Evolutionary conservation across 2,888 invertebrate genomes (phyloP).

Genomic region (Eupithecia centaureata): DNA sequence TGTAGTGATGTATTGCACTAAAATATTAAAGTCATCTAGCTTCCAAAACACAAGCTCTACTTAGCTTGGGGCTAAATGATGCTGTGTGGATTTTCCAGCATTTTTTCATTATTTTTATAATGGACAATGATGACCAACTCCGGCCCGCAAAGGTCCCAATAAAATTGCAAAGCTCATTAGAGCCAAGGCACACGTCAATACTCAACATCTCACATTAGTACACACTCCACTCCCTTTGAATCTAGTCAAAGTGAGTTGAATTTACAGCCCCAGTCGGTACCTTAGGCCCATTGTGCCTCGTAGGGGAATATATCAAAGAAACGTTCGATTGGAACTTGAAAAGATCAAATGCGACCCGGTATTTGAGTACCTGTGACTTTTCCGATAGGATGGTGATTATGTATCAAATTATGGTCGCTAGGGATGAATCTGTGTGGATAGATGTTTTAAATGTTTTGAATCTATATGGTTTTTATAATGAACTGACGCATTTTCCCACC

Average conservation of each 20-base stretch:
- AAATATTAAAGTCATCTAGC: no score
- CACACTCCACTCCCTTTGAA: constrained; percentile 52
- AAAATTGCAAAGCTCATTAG: constrained; percentile 34
- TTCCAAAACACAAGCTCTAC: no score
- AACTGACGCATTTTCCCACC: background rate
- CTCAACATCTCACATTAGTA: constrained; percentile 51
- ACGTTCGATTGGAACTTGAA: constrained; percentile 76
- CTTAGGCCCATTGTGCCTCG: constrained; percentile 63
- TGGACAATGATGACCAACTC: background rate
- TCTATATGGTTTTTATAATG: background rate
- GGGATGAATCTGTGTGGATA: background rate
- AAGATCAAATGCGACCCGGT: constrained; percentile 74
- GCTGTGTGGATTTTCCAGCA: no score
- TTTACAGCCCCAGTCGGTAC: constrained; percentile 55
- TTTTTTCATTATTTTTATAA: no score
- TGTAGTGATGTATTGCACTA: no score
- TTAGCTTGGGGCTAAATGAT: no score
- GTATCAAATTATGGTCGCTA: constrained; percentile 29
- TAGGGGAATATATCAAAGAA: constrained; percentile 76
- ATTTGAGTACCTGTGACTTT: constrained; percentile 65
- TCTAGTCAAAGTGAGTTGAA: constrained; percentile 67
- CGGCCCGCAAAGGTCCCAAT: constrained; percentile 5
- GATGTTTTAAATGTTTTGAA: background rate
- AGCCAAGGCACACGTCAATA: constrained; percentile 46
- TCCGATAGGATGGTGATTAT: constrained; percentile 50